Evolutionary conservation across 2,888 invertebrate genomes (phyloP).

Genomic region (Nomada lathburiana): DNA sequence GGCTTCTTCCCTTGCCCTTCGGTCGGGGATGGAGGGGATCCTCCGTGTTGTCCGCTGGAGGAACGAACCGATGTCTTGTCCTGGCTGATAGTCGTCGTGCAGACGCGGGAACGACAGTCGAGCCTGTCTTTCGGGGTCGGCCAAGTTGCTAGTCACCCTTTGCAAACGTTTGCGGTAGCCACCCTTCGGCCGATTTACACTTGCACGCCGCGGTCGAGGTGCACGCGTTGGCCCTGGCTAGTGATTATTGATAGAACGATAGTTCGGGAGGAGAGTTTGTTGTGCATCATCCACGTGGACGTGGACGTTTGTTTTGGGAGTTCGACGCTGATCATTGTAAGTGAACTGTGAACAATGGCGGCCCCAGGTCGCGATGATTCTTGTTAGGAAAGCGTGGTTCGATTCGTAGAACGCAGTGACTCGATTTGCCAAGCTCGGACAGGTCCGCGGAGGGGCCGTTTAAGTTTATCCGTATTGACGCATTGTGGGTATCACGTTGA

Average conservation of each 20-base stretch:
- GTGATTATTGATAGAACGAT: constrained; percentile 18
- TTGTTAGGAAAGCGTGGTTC: neutral
- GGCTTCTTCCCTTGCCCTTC: constrained; percentile 40
- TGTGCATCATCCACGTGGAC: neutral
- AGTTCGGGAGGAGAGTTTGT: neutral
- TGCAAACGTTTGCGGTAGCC: neutral
- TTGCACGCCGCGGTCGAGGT: constrained; percentile 41
- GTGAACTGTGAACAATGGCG: constrained; percentile 2
- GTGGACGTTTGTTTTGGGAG: constrained; percentile 16
- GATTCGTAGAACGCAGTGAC: no score
- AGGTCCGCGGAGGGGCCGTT: no score
- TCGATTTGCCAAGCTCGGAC: no score
- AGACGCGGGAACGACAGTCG: constrained; percentile 60
- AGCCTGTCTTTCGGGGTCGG: neutral
- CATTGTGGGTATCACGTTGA: no score
- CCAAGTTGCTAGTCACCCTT: neutral
- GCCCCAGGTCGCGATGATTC: neutral
- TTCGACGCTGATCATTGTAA: constrained; percentile 10
- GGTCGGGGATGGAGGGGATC: constrained; percentile 56
- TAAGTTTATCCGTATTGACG: no score
- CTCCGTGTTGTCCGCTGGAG: constrained; percentile 42
- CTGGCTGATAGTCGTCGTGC: constrained; percentile 65
- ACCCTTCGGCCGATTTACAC: neutral
- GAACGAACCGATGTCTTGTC: constrained; percentile 48
- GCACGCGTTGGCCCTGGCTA: constrained; percentile 26